Conservation (phyloP, 1,140 invertebrate species). For the Rhynchophorus ferrugineus region DNA sequence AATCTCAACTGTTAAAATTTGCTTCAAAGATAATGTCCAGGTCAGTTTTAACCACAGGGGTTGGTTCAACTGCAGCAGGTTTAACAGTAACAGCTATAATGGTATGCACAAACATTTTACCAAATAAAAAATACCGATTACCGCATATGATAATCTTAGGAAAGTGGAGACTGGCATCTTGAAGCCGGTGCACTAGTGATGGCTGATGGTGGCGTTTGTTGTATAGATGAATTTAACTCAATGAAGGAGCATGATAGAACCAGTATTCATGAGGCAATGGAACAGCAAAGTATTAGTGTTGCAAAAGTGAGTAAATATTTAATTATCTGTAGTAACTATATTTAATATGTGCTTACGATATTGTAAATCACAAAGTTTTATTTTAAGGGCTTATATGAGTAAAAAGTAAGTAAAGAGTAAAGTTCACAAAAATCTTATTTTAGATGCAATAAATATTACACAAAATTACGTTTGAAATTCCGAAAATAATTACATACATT, state of each 20-base stretch:
- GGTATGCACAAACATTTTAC: constrained; percentile 45
- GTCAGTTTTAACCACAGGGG: constrained; percentile 78
- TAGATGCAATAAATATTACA: too few species aligned
- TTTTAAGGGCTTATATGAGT: too few species aligned
- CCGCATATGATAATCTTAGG: constrained; percentile 40
- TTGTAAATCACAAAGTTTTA: too few species aligned
- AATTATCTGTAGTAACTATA: too few species aligned
- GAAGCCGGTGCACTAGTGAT: constrained; percentile 80
- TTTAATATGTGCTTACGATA: too few species aligned
- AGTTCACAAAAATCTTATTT: too few species aligned
- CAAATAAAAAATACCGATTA: background rate
- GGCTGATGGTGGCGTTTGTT: constrained; percentile 83
- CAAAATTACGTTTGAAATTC: too few species aligned
- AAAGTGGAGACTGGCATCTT: constrained; percentile 78
- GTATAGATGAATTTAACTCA: constrained; percentile 87
- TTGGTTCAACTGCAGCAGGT: constrained; percentile 79
- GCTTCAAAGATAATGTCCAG: constrained; percentile 65
- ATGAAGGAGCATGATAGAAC: constrained; percentile 73
- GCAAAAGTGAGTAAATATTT: constrained; percentile 63
- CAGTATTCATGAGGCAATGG: constrained; percentile 88
- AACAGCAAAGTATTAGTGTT: constrained; percentile 86
- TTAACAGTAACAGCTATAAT: constrained; percentile 81
- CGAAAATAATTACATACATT: too few species aligned
- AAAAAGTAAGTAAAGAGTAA: too few species aligned
- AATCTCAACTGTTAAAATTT: constrained; percentile 80